Evolutionary conservation across 2,113 vertebrate species (phyloP), one percentile per base, ranked within the genome.

Genomic region (Uropsilus gracilis): DNA sequence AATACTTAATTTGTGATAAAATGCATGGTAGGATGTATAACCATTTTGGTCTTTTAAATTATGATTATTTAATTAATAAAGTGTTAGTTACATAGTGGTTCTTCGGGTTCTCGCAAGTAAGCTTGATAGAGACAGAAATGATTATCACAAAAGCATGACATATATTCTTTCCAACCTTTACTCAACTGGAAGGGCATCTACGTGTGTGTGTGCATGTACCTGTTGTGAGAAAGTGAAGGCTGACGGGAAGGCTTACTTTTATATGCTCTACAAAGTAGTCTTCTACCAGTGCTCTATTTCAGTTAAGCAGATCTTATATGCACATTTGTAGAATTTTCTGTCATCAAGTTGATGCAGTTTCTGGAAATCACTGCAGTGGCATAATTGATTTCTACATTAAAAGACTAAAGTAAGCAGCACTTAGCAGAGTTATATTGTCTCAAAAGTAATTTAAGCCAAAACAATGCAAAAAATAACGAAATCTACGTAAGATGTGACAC

Each of bases 11-110:
- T 48, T 82, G 30, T 46, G 24, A 71, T 80, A 30, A 0, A 34
- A 34, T 63, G 26, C 5, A 28, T 91, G 66, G 80, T 12, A 68
- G 22, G 3, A 69, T 39, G 83, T 73, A 16, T 73, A 87, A 61
- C 10, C 24, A 55, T 66, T 90, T 64, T 78, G 17, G 2, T n/a
- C 90, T 84, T 91, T 84, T 26, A 88, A 91, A 85, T n/a, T n/a
- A n/a, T 80, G 48, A 48, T 68, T 84, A 30, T 6, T 53, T 46
- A 12, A 75, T 80, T 90, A 80, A 69, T 91, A 64, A 88, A 88
- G 1, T 80, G 6, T 66, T 77, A 50, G 2, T 84, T 63, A 18
- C 10, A 69, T 69, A 30, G 64, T 18, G 12, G 30, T 17, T 61
- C 4, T 26, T 66, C 24, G 12, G 66, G 12, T 87, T 61, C 1